Evolutionary conservation across 1,140 invertebrate species (phyloP).

Genomic region (Brevipalpus yothersi): DNA sequence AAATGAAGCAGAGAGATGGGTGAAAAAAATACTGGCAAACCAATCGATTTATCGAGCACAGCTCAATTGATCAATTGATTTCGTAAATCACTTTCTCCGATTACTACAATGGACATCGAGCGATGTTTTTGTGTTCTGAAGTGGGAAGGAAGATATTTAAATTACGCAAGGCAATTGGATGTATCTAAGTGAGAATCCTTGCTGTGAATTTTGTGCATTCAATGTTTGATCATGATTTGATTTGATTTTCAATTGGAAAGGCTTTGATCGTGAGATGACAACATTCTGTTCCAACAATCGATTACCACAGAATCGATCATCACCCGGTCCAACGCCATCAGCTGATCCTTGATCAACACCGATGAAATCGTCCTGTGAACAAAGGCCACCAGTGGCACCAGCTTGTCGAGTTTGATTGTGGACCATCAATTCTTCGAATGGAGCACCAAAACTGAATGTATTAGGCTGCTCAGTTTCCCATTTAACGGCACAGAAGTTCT

Average conservation of each 20-base stretch:
- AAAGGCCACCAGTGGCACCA: constrained; percentile 14
- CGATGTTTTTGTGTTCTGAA: too few species aligned
- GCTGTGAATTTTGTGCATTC: constrained; percentile 14
- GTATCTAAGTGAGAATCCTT: constrained; percentile 15
- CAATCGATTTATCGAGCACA: too few species aligned
- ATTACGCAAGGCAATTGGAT: constrained; percentile 16
- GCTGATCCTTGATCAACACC: constrained; percentile 15
- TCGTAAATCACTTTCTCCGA: too few species aligned
- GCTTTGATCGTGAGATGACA: constrained; percentile 14
- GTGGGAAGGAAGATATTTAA: constrained; percentile 1
- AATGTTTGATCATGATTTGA: constrained; percentile 13
- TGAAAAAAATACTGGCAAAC: too few species aligned
- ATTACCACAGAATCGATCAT: constrained; percentile 11
- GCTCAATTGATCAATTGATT: too few species aligned
- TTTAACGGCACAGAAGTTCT: constrained; percentile 56
- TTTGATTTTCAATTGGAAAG: constrained; percentile 15
- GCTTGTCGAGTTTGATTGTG: background rate
- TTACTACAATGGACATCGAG: too few species aligned
- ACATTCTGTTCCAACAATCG: constrained; percentile 12
- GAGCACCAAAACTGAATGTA: constrained; percentile 14
- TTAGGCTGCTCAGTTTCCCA: constrained; percentile 15
- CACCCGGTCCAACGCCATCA: constrained; percentile 14
- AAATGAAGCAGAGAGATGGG: too few species aligned
- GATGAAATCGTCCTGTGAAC: constrained; percentile 16
- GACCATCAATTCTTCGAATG: constrained; percentile 7